Conservation (phyloP, 1,140 invertebrate genomes). For the Artemia franciscana region DNA sequence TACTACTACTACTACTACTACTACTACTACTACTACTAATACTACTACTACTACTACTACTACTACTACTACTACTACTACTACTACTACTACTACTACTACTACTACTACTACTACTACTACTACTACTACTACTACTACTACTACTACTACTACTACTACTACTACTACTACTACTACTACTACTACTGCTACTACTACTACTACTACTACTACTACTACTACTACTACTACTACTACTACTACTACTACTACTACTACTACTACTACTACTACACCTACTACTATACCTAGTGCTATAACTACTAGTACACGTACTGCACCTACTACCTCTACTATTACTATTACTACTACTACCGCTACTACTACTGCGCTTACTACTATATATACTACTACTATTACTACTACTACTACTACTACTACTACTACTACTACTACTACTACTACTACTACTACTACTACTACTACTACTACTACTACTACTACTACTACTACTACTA, state of each 20-base stretch:
- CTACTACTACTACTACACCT: too few relatives aligned
- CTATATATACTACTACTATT: too few relatives aligned
- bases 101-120: too few relatives aligned
- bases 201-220: slow-evolving; percentile 5
- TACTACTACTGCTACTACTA: slow-evolving; percentile 7
- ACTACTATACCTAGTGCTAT: too few relatives aligned
- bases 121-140: too few relatives aligned
- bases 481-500: background rate
- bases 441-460: background rate
- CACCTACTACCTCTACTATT: background rate
- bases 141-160: slow-evolving; percentile 7
- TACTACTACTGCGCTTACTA: background rate
- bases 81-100: too few relatives aligned
- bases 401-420: background rate
- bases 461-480: background rate
- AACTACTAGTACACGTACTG: slow-evolving; percentile 2
- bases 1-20: too few relatives aligned
- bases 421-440: slow-evolving; percentile 1
- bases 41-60: too few relatives aligned
- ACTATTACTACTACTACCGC: background rate
- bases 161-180: slow-evolving; percentile 6
- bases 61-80: too few relatives aligned
- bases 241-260: slow-evolving; percentile 1
- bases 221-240: slow-evolving; percentile 6
- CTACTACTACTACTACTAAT: too few relatives aligned